Percentiles rank a stretch among this genome's conserved stretches.
Evolutionary conservation across 2,888 invertebrate genomes (phyloP).

Genomic region (Clusia tigrina): DNA sequence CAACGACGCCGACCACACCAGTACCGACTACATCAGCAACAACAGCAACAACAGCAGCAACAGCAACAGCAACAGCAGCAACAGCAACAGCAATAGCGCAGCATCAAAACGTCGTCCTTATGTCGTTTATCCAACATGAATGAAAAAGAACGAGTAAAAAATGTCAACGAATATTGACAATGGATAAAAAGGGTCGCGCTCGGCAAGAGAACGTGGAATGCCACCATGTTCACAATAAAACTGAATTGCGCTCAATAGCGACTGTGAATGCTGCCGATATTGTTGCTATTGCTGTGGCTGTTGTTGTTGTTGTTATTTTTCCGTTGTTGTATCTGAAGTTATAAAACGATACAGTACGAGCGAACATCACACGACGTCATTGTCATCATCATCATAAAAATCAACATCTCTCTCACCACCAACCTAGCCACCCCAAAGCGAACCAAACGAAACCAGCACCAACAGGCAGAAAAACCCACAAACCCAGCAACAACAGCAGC

Average conservation of each 20-base stretch:
- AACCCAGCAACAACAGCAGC: constrained; percentile 3
- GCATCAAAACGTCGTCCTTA: constrained; percentile 35
- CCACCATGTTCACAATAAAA: not conserved
- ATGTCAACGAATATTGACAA: too few species aligned
- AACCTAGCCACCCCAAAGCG: constrained; percentile 35
- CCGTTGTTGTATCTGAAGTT: constrained; percentile 23
- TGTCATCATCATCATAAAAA: not conserved
- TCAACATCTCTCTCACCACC: not conserved
- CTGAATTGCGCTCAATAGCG: not conserved
- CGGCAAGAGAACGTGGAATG: not conserved
- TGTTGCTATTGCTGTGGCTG: not conserved
- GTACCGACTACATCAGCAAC: constrained; percentile 14
- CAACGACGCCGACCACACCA: constrained; percentile 28
- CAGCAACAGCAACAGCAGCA: constrained; percentile 35
- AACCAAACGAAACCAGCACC: not conserved
- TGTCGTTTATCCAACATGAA: constrained; percentile 5
- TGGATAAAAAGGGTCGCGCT: not conserved
- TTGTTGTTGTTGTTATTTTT: too few species aligned
- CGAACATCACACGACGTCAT: not conserved
- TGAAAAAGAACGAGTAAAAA: not conserved
- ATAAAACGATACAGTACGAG: constrained; percentile 19
- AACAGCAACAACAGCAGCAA: constrained; percentile 14
- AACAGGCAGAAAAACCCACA: constrained; percentile 32
- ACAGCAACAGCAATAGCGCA: too few species aligned
- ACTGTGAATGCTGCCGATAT: not conserved